Conservation (phyloP, 2,797 vertebrate species). For the Emys orbicularis region DNA sequence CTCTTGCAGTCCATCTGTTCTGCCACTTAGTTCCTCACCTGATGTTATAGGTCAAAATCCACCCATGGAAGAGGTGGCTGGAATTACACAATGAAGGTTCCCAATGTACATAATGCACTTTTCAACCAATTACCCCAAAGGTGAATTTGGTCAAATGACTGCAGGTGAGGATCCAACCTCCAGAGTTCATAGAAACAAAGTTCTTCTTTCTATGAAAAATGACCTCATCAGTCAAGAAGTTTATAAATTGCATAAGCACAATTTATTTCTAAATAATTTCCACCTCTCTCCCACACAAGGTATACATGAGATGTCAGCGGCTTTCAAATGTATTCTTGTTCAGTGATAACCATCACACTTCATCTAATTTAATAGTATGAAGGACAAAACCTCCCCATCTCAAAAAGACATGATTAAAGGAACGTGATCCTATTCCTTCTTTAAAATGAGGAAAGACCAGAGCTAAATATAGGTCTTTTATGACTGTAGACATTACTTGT, state of each 20-base stretch:
- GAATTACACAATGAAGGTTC: background rate
- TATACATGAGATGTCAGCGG: background rate
- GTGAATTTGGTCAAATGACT: background rate
- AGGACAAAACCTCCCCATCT: background rate
- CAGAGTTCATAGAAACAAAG: background rate
- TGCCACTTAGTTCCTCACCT: background rate
- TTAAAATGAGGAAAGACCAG: background rate
- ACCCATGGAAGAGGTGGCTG: background rate
- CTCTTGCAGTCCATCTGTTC: rapidly evolving
- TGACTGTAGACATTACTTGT: rapidly evolving
- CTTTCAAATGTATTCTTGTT: background rate
- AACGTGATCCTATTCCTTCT: background rate
- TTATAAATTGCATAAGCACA: rapidly evolving
- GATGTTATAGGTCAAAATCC: background rate
- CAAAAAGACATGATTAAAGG: background rate
- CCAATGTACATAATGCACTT: background rate
- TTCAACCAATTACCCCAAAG: background rate
- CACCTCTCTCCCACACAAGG: background rate
- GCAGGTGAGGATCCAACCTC: rapidly evolving
- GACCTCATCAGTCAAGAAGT: background rate
- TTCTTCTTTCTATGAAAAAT: background rate
- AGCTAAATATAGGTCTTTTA: background rate
- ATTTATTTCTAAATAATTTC: background rate
- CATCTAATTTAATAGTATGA: rapidly evolving
- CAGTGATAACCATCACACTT: background rate